Evolutionary conservation across 2,113 vertebrate genomes (phyloP).

Genomic region (Solea senegalensis): DNA sequence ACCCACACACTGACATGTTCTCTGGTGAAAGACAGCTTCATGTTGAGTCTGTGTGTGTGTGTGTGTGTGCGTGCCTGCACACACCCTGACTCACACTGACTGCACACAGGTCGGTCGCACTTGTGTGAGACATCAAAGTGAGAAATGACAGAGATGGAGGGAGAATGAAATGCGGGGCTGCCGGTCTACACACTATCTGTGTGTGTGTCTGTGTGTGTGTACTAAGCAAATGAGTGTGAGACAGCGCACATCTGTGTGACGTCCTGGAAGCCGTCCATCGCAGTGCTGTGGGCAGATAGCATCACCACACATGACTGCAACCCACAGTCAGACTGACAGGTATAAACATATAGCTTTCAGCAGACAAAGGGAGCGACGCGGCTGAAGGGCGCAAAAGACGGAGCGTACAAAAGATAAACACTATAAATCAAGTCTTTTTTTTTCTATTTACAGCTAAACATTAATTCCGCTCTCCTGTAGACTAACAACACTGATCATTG

Average conservation of each 20-base stretch:
- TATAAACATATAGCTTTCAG: conserved; percentile 63
- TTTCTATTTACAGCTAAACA: conserved; percentile 48
- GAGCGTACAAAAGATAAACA: conserved; percentile 43
- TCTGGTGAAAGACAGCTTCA: conserved; percentile 36
- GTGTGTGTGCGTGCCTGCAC: conserved; percentile 17
- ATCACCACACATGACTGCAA: conserved; percentile 70
- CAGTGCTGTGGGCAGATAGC: conserved; percentile 63
- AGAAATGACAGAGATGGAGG: conserved; percentile 56
- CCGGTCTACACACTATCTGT: conserved; percentile 2
- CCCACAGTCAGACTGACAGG: conserved; percentile 68
- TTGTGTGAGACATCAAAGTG: conserved; percentile 64
- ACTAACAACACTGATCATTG: conserved; percentile 28
- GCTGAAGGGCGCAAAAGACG: conserved; percentile 24
- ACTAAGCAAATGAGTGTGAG: background rate
- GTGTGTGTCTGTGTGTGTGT: conserved; percentile 19
- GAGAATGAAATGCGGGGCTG: conserved; percentile 59
- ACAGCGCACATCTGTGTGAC: conserved; percentile 38
- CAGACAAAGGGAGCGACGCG: conserved; percentile 2
- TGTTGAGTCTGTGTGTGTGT: conserved; percentile 35
- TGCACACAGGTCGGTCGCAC: conserved; percentile 60
- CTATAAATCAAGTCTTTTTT: conserved; percentile 30
- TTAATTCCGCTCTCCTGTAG: conserved; percentile 5
- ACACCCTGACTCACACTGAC: conserved; percentile 25
- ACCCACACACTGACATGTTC: conserved; percentile 33
- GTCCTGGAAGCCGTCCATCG: conserved; percentile 57